These are phyloP conservation scores for Andrena bicolor DNA, from an alignment of 2,888 invertebrate genomes.

Conservation along the genomic window DNA sequence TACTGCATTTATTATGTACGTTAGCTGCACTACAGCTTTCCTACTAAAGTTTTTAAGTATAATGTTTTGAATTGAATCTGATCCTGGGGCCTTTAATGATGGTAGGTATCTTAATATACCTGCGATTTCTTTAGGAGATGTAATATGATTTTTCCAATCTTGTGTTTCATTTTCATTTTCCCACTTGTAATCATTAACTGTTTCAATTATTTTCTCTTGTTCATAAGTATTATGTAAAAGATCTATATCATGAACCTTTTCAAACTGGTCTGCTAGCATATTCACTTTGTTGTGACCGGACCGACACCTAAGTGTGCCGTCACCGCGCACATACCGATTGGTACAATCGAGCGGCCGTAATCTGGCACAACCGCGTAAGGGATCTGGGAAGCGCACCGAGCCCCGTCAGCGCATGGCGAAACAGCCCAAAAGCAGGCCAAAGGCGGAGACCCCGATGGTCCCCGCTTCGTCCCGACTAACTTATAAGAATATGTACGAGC, in stretches of 20 bases:
- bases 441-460: too few relatives aligned
- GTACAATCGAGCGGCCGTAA: too few relatives aligned
- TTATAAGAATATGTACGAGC: too few relatives aligned
- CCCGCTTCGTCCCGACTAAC: too few relatives aligned
- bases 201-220: constrained; percentile 21
- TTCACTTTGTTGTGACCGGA: too few relatives aligned
- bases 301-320: too few relatives aligned
- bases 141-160: constrained; percentile 14
- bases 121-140: constrained; percentile 16
- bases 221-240: constrained; percentile 42
- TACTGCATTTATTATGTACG: neutral
- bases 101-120: constrained; percentile 15
- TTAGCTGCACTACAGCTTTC: constrained; percentile 21
- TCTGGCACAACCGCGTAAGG: too few relatives aligned
- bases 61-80: constrained; percentile 22
- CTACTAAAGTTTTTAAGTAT: constrained; percentile 25
- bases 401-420: too few relatives aligned
- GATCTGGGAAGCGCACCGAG: too few relatives aligned
- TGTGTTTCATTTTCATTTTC: constrained; percentile 14
- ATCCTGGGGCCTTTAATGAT: constrained; percentile 16
- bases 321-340: too few relatives aligned
- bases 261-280: constrained; percentile 55
- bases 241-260: constrained; percentile 56
- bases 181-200: constrained; percentile 1
- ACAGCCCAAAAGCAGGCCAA: too few relatives aligned